Conservation (phyloP, 2,888 invertebrate genomes). For the Sphaeridia pumilis region DNA sequence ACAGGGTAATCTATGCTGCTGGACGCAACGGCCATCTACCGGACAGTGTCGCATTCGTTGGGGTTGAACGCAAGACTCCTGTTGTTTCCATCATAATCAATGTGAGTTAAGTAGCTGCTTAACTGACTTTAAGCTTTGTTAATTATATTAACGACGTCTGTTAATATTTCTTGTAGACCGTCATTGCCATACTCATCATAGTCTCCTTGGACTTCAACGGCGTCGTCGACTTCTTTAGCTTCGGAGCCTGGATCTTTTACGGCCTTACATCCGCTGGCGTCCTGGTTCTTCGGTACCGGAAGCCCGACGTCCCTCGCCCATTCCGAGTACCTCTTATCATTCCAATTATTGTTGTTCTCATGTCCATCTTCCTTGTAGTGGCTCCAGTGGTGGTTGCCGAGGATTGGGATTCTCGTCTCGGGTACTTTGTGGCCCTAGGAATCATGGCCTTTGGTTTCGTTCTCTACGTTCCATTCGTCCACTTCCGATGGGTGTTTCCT, state of each 20-base stretch:
- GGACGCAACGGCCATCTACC: slow-evolving; percentile 70
- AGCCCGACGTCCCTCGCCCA: slow-evolving; percentile 38
- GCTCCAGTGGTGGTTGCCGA: slow-evolving; percentile 42
- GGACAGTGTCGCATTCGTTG: slow-evolving; percentile 64
- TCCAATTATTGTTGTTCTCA: slow-evolving; percentile 40
- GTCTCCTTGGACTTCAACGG: slow-evolving; percentile 41
- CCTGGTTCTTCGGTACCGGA: slow-evolving; percentile 40
- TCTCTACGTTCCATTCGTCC: slow-evolving; percentile 43
- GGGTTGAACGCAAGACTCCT: slow-evolving; percentile 60
- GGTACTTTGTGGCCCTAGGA: slow-evolving; percentile 41
- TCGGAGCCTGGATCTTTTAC: slow-evolving; percentile 43
- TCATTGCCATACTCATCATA: slow-evolving; percentile 39
- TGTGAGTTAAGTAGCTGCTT: slow-evolving; percentile 41
- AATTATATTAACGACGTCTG: too few relatives aligned
- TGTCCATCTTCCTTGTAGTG: slow-evolving; percentile 41
- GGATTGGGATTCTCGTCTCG: slow-evolving; percentile 41
- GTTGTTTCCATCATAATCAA: slow-evolving; percentile 71
- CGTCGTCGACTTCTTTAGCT: slow-evolving; percentile 52
- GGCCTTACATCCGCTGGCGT: slow-evolving; percentile 42
- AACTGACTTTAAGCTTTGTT: not conserved
- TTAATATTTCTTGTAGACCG: slow-evolving; percentile 28
- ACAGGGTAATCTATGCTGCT: slow-evolving; percentile 65
- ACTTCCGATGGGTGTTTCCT: slow-evolving; percentile 37
- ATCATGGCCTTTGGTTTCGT: slow-evolving; percentile 41
- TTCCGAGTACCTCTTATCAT: slow-evolving; percentile 38